Conservation (phyloP, 1,140 invertebrate species). For the Anagrus nilaparvatae region DNA sequence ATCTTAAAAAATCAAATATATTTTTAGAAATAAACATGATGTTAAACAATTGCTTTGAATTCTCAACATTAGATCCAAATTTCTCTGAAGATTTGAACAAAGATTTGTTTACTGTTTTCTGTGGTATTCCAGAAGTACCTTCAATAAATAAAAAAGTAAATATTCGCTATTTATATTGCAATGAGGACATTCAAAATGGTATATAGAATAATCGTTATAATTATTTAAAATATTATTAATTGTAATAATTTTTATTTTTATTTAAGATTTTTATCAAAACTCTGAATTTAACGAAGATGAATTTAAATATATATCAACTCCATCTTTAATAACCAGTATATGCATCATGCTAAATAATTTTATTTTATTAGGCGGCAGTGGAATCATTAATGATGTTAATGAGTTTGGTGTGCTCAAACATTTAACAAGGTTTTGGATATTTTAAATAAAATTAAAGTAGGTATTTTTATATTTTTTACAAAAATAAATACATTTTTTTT, state of each 20-base stretch:
- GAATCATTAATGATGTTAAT: slow-evolving; percentile 27
- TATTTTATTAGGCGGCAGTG: slow-evolving; percentile 30
- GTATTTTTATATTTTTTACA: no score
- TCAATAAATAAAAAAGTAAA: slow-evolving; percentile 21
- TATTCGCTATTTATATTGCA: slow-evolving; percentile 25
- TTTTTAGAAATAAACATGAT: slow-evolving; percentile 29
- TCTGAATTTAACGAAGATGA: slow-evolving; percentile 20
- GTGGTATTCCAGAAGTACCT: no score
- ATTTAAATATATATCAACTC: slow-evolving; percentile 29
- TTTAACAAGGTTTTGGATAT: slow-evolving; percentile 23
- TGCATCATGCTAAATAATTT: slow-evolving; percentile 38
- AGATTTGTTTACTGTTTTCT: no score
- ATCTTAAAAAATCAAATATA: slow-evolving; percentile 26
- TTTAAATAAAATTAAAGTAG: no score
- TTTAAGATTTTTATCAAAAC: slow-evolving; percentile 19
- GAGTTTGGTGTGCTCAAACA: slow-evolving; percentile 30
- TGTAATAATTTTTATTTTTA: slow-evolving; percentile 1
- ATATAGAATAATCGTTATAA: slow-evolving; percentile 2
- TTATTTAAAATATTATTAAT: background rate
- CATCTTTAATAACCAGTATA: slow-evolving; percentile 35
- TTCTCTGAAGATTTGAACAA: slow-evolving; percentile 7
- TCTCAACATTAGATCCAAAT: slow-evolving; percentile 22
- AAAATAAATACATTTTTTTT: no score
- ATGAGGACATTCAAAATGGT: slow-evolving; percentile 25
- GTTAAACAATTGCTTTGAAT: slow-evolving; percentile 26